Evolutionary conservation across 2,888 invertebrate genomes (phyloP).

Genomic region (Oscheius onirici): DNA sequence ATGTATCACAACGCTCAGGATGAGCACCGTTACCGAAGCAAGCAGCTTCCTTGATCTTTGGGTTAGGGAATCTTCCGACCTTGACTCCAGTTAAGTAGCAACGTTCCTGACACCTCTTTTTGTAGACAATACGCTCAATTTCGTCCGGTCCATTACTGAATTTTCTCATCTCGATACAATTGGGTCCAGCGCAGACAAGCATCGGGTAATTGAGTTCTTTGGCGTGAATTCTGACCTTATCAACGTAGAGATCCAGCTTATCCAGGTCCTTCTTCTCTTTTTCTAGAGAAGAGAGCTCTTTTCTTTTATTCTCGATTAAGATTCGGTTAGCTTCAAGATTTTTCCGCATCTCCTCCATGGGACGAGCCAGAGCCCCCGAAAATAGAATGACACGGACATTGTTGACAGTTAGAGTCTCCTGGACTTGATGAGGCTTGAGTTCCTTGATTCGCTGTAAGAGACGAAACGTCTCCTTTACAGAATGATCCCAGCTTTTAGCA

Average conservation of each 20-base stretch:
- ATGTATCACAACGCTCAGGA: not conserved
- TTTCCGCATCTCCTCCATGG: slow-evolving; percentile 18
- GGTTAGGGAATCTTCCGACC: too few species aligned
- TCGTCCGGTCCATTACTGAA: too few species aligned
- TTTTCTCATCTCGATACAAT: too few species aligned
- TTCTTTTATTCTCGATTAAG: slow-evolving; percentile 16
- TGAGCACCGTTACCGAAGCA: too few species aligned
- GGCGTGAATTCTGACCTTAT: not conserved
- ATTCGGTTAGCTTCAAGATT: not conserved
- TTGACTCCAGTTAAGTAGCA: too few species aligned
- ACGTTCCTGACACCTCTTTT: too few species aligned
- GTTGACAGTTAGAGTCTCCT: slow-evolving; percentile 26
- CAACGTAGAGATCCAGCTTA: not conserved
- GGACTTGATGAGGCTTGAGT: not conserved
- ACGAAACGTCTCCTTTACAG: slow-evolving; percentile 3
- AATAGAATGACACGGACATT: slow-evolving; percentile 1
- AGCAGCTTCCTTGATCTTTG: too few species aligned
- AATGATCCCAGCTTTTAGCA: not conserved
- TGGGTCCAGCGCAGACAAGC: too few species aligned
- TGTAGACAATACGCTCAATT: too few species aligned
- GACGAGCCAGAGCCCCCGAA: slow-evolving; percentile 4
- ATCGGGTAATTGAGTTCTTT: too few species aligned
- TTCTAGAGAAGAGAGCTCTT: not conserved
- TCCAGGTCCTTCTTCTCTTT: not conserved
- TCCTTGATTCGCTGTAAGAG: slow-evolving; percentile 6